Evolutionary conservation across 2,113 vertebrate genomes (phyloP).

Genomic region (Corvus moneduloides): DNA sequence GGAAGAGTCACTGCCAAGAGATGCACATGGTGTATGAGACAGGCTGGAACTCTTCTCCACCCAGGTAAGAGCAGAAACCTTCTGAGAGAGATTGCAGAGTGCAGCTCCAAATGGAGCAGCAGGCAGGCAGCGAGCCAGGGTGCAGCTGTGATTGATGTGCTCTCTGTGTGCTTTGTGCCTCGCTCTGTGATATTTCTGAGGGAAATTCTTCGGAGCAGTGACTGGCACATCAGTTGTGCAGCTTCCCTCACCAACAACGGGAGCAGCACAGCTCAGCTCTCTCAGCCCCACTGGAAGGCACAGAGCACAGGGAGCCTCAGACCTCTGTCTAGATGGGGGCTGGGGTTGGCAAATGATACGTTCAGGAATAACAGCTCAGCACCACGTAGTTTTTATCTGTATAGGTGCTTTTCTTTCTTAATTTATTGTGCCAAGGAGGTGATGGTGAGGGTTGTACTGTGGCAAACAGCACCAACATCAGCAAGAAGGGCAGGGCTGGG

Average conservation of each 20-base stretch:
- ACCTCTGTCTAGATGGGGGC: accelerated
- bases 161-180: constrained; percentile 12
- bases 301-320: background rate
- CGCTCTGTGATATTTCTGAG: background rate
- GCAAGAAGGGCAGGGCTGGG: background rate
- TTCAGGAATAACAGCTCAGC: background rate
- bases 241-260: background rate
- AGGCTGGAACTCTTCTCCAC: background rate
- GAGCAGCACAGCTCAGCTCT: background rate
- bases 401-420: background rate
- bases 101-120: constrained; percentile 5
- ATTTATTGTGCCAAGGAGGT: background rate
- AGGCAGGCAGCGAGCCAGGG: background rate
- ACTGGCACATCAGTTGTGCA: background rate
- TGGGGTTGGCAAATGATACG: background rate
- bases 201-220: background rate
- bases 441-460: background rate
- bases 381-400: background rate
- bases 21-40: background rate
- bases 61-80: background rate
- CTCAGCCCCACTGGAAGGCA: background rate
- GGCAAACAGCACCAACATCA: background rate
- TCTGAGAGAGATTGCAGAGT: background rate
- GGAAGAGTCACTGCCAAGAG: background rate
- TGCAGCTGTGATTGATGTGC: constrained; percentile 4